Evolutionary conservation across 2,888 invertebrate species (phyloP).

Genomic region (Chloromyia formosa): DNA sequence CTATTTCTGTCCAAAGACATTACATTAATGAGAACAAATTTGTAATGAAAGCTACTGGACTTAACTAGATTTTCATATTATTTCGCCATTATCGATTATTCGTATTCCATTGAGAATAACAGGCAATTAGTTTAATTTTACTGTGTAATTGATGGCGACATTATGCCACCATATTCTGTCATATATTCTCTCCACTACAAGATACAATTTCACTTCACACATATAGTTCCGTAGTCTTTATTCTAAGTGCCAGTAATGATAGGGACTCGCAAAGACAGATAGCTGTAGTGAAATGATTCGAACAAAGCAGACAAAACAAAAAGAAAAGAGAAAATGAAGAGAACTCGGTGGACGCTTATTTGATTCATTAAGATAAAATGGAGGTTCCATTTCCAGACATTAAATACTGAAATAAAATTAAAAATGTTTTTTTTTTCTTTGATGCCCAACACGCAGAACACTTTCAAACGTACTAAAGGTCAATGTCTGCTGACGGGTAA

Average conservation of each 20-base stretch:
- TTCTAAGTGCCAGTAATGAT: no score
- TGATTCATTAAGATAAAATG: slow-evolving; percentile 26
- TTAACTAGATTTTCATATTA: neutral
- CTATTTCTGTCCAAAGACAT: no score
- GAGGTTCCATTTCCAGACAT: slow-evolving; percentile 15
- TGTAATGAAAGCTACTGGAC: neutral
- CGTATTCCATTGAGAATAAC: neutral
- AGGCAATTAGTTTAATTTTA: neutral
- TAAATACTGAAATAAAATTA: slow-evolving; percentile 21
- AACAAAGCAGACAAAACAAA: neutral
- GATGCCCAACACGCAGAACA: neutral
- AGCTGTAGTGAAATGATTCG: neutral
- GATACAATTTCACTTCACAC: neutral
- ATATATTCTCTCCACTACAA: neutral
- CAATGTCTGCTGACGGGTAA: neutral
- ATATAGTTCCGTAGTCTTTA: no score
- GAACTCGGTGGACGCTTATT: slow-evolving; percentile 11
- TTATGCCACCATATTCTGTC: neutral
- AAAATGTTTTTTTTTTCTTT: neutral
- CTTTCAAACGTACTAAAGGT: slow-evolving; percentile 6
- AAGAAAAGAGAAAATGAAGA: neutral
- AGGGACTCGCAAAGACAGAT: no score
- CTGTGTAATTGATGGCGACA: neutral
- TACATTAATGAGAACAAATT: neutral
- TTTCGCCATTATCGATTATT: neutral